These are phyloP conservation scores for Scaptomyza cyrtandrae DNA, from an alignment of 2,888 invertebrate species.

Conservation along the genomic window DNA sequence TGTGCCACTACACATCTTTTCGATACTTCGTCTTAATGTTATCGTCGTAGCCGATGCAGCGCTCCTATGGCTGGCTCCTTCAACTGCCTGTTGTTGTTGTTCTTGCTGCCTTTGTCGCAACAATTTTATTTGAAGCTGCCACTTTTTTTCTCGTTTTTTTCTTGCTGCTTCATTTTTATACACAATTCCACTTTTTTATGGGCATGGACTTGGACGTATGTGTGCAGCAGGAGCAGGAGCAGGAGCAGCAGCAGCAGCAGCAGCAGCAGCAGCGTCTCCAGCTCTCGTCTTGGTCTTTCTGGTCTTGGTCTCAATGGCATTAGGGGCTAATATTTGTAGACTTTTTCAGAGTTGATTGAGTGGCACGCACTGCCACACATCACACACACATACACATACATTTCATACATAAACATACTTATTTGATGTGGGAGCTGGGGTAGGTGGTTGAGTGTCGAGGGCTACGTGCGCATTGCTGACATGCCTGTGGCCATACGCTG, in stretches of 20 bases:
- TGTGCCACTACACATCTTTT: conserved; percentile 77
- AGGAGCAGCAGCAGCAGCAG: background rate
- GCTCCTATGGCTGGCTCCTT: conserved; percentile 62
- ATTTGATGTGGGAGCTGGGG: conserved; percentile 9
- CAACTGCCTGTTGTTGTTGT: conserved; percentile 41
- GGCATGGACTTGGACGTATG: conserved; percentile 32
- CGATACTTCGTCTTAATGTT: conserved; percentile 79
- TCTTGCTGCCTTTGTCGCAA: conserved; percentile 75
- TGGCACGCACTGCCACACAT: conserved; percentile 77
- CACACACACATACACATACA: conserved; percentile 43
- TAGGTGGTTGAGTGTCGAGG: conserved; percentile 41
- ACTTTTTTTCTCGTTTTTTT: conserved; percentile 55
- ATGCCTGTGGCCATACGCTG: conserved; percentile 69
- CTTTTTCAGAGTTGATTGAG: conserved; percentile 79
- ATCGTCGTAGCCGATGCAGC: conserved; percentile 75
- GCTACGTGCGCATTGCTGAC: conserved; percentile 63
- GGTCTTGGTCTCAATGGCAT: conserved; percentile 76
- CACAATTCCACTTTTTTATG: conserved; percentile 80
- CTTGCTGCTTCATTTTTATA: conserved; percentile 77
- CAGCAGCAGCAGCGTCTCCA: background rate
- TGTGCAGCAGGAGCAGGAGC: background rate
- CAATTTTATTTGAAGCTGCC: conserved; percentile 81
- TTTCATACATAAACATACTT: conserved; percentile 27
- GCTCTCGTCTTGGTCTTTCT: conserved; percentile 18
- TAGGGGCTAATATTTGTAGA: conserved; percentile 82